Evolutionary conservation across 2,888 invertebrate species (phyloP).

Genomic region (Stenchaetothrips biformis): DNA sequence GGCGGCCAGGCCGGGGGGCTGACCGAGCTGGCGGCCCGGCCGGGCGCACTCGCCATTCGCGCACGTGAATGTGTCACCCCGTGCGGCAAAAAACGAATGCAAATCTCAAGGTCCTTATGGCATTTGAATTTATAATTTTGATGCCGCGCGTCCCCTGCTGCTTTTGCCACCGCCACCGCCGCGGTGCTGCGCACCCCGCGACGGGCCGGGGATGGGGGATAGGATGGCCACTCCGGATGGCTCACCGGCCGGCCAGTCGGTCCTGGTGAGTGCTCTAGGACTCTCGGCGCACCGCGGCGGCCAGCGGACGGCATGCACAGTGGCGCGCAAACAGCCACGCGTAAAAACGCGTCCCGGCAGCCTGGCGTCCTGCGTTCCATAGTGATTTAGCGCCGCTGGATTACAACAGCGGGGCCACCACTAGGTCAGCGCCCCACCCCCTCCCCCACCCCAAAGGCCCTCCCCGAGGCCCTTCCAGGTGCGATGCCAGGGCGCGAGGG

Average conservation of each 20-base stretch:
- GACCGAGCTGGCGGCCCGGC: too few relatives aligned
- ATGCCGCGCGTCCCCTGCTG: background rate
- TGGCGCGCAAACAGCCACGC: too few relatives aligned
- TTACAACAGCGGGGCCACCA: background rate
- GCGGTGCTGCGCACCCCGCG: background rate
- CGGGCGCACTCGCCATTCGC: background rate
- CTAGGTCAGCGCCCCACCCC: background rate
- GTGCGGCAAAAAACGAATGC: background rate
- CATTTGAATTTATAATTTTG: constrained; percentile 8
- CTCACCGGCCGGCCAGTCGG: too few relatives aligned
- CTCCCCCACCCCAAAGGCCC: background rate
- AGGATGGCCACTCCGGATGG: too few relatives aligned
- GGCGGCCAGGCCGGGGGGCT: too few relatives aligned
- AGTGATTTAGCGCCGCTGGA: background rate
- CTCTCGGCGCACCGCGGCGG: too few relatives aligned
- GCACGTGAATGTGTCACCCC: background rate
- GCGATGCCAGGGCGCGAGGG: background rate
- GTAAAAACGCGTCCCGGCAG: too few relatives aligned
- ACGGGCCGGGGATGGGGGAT: background rate
- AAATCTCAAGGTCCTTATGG: constrained; percentile 9
- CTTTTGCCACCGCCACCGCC: background rate
- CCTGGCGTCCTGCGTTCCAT: background rate
- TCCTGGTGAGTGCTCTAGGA: too few relatives aligned
- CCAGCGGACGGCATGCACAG: too few relatives aligned
- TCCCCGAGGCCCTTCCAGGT: background rate